These are phyloP conservation scores for Bubalus kerabau DNA, from an alignment of 2,113 vertebrate species.

Conservation along the genomic window DNA sequence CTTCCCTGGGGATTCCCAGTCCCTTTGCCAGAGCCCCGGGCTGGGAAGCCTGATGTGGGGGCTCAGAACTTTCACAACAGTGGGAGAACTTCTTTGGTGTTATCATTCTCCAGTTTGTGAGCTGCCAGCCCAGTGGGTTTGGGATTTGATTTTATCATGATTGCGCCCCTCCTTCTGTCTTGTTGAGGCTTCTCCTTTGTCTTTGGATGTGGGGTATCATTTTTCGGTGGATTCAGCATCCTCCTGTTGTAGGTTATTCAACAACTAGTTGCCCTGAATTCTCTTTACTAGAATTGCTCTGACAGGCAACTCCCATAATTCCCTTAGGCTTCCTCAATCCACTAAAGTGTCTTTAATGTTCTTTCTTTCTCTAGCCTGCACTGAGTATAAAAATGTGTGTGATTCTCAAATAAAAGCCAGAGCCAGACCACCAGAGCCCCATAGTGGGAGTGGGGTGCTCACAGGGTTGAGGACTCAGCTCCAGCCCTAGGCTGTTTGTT, in stretches of 20 bases:
- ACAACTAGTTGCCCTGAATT: background rate
- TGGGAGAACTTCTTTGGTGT: background rate
- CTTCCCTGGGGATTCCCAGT: background rate
- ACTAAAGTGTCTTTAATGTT: background rate
- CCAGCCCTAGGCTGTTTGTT: background rate
- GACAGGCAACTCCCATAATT: slow-evolving; percentile 21
- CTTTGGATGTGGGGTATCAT: background rate
- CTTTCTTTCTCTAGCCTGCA: background rate
- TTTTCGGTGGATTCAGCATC: background rate
- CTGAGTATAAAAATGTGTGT: background rate
- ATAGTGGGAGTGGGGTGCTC: background rate
- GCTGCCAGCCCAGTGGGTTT: background rate
- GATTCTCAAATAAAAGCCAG: background rate
- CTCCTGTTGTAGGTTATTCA: background rate
- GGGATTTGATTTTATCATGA: background rate
- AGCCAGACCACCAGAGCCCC: background rate
- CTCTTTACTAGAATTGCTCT: background rate
- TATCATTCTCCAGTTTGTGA: background rate
- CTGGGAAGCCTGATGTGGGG: background rate
- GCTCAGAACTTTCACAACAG: background rate
- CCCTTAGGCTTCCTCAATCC: background rate
- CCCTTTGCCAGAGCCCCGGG: background rate
- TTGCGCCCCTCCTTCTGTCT: background rate
- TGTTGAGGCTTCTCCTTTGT: background rate
- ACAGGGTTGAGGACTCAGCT: background rate